Conservation (phyloP, 2,797 vertebrate genomes). For the Sebastes iracundus region DNA sequence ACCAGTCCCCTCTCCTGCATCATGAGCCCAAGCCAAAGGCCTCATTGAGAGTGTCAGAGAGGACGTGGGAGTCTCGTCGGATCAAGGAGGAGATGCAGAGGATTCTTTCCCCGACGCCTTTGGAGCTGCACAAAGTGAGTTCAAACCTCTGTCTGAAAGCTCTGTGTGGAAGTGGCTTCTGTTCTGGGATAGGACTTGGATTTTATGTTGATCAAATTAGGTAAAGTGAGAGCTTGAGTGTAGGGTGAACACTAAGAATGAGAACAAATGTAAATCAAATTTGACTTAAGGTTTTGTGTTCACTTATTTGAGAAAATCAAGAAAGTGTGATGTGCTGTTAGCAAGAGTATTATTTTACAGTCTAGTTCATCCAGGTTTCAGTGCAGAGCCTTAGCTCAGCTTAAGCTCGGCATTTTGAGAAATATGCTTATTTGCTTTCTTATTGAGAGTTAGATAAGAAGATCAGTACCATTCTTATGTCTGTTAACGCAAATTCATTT, state of each 20-base stretch:
- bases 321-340: neutral
- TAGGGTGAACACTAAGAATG: neutral
- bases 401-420: neutral
- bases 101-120: slow-evolving; percentile 87
- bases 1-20: slow-evolving; percentile 68
- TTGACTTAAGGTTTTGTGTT: too few relatives aligned
- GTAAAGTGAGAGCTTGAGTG: neutral
- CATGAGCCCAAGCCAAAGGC: slow-evolving; percentile 80
- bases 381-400: neutral
- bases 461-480: neutral
- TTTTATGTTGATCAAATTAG: neutral
- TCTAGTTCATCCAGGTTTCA: neutral
- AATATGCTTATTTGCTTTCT: too few relatives aligned
- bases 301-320: too few relatives aligned
- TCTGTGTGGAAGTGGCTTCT: neutral
- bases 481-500: neutral
- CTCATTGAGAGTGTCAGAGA: slow-evolving; percentile 81
- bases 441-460: neutral
- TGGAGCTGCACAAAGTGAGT: slow-evolving; percentile 95
- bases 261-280: neutral
- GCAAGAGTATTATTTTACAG: neutral
- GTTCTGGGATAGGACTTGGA: neutral
- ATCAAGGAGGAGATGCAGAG: slow-evolving; percentile 93
- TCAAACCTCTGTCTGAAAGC: neutral
- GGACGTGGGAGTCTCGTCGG: slow-evolving; percentile 87